Conservation (phyloP, 2,888 invertebrate genomes). For the Rugalucina vietnamica region DNA sequence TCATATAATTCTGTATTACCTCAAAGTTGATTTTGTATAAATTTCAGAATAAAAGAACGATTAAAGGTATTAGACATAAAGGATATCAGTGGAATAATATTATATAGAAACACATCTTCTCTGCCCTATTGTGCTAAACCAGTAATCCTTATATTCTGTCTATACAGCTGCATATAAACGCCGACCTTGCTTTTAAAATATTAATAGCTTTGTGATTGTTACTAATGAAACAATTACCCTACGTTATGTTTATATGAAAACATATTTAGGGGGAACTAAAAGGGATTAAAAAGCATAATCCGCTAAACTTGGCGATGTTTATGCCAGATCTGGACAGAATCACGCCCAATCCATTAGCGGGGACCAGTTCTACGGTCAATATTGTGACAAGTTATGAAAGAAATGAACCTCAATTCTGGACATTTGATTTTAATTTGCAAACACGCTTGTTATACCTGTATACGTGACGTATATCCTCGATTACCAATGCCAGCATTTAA, state of each 20-base stretch:
- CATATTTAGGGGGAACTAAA: background rate
- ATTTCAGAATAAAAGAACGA: background rate
- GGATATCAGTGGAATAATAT: background rate
- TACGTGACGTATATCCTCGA: too few relatives aligned
- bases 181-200: background rate
- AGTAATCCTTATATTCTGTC: background rate
- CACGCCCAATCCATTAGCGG: background rate
- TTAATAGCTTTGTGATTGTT: constrained; percentile 3
- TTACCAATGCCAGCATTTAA: too few relatives aligned
- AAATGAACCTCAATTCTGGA: too few relatives aligned
- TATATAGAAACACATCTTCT: constrained; percentile 6
- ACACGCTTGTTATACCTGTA: too few relatives aligned
- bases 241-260: constrained; percentile 9
- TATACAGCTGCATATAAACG: background rate
- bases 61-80: background rate
- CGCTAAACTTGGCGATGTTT: background rate
- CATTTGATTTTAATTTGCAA: too few relatives aligned
- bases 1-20: background rate
- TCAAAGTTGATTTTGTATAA: constrained; percentile 9
- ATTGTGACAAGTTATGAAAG: background rate
- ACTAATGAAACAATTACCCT: background rate
- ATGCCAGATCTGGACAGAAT: background rate
- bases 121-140: background rate
- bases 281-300: background rate
- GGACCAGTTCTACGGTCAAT: background rate